Conservation (phyloP, 1,140 invertebrate genomes). For the Sarcophaga peregrina region DNA sequence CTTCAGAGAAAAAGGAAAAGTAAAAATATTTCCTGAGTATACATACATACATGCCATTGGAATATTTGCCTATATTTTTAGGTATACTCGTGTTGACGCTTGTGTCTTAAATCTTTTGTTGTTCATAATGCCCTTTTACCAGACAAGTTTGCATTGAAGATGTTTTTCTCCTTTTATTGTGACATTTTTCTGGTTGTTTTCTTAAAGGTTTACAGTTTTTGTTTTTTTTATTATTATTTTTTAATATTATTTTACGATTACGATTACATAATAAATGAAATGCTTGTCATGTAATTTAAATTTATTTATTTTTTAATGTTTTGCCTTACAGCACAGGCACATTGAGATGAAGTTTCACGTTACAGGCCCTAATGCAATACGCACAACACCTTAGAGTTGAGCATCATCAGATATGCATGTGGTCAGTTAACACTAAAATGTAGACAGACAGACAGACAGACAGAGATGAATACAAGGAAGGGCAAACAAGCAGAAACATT, state of each 20-base stretch:
- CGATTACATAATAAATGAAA: slow-evolving; percentile 1
- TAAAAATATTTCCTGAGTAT: no score
- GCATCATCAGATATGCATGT: background rate
- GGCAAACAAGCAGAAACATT: background rate
- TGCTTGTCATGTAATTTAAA: background rate
- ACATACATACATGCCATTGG: no score
- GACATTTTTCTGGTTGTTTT: background rate
- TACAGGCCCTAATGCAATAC: background rate
- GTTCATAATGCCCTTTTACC: background rate
- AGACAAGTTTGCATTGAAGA: background rate
- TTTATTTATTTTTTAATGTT: background rate
- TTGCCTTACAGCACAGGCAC: background rate
- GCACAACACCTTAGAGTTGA: background rate
- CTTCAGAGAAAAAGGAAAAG: no score
- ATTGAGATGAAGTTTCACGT: background rate
- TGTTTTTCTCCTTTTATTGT: background rate
- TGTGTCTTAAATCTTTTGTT: slow-evolving; percentile 1
- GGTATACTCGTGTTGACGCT: background rate
- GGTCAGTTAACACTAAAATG: background rate
- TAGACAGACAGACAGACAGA: background rate
- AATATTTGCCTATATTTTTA: no score
- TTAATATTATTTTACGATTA: slow-evolving; percentile 16
- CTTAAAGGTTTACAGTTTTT: background rate
- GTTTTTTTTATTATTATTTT: background rate
- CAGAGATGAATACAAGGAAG: background rate